Evolutionary conservation across 2,888 invertebrate species (phyloP), one percentile per base, ranked within the genome.

Genomic region (Cancer borealis): DNA sequence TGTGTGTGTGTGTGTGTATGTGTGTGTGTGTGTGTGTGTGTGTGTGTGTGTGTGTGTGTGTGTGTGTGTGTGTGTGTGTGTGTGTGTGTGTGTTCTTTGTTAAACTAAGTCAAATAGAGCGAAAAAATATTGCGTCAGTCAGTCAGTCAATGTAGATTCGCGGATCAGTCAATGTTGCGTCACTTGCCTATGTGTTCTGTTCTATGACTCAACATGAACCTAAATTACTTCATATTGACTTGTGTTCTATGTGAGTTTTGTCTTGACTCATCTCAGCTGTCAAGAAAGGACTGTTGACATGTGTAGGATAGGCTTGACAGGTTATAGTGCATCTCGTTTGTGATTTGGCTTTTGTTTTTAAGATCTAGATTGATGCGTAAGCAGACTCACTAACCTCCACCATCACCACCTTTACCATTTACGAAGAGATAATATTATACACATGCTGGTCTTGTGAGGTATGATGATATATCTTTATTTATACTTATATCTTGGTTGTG

Each of bases 21-120:
- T 88, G 39, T 88, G 39, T 39, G 39, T 17, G 87, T 88, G 39
- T 88, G 39, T 88, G 88, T 88, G 88, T 87, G 87, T 87, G 79
- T 17, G 87, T 88, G 39, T 88, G 39, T 88, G 88, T 88, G 88
- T 87, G 87, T 87, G 84, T 17, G 87, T 88, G 39, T 88, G 39
- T 88, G 88, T 88, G 88, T 87, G 87, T 87, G 88, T 17, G 87
- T 88, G 39, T 88, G 39, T 88, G 88, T 88, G 88, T 87, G 87
- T 87, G 88, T 88, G 88, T 88, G 39, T 88, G 39, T 39, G 39
- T 39, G 39, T 39, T 39, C 39, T 39, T 39, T 39, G 39, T 39
- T 39, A 39, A 39, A 39, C 39, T 8, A 73, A 73, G 73, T 73
- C 73, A 73, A 73, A 73, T 73, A 73, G n/a, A 73, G 73, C 73